Conservation (phyloP, 2,888 invertebrate species). For the Parochlus steinenii region DNA sequence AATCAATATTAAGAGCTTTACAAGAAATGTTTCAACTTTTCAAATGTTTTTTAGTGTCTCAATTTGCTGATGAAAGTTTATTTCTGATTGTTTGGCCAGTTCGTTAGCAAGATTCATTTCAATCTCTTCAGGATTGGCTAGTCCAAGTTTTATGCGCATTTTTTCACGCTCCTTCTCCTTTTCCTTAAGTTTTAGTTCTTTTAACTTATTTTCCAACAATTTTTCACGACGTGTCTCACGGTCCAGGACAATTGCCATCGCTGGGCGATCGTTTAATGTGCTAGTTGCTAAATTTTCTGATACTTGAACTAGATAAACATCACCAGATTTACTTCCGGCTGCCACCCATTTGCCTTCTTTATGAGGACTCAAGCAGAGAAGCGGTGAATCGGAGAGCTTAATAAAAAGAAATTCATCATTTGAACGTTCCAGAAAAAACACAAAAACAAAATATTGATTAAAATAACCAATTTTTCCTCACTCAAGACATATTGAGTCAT, state of each 20-base stretch:
- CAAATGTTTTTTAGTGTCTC: constrained; percentile 3
- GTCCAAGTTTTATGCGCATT: constrained; percentile 3
- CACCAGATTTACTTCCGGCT: constrained; percentile 37
- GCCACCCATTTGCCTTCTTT: constrained; percentile 36
- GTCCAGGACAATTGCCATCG: constrained; percentile 36
- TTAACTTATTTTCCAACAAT: constrained; percentile 41
- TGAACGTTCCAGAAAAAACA: neutral
- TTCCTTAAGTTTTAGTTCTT: constrained; percentile 35
- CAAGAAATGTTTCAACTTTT: too few relatives aligned
- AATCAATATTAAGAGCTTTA: too few relatives aligned
- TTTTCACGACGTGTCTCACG: constrained; percentile 43
- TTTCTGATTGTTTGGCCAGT: constrained; percentile 6
- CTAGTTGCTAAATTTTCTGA: constrained; percentile 34
- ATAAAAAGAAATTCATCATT: constrained; percentile 5
- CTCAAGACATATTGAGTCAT: too few relatives aligned
- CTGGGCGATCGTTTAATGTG: constrained; percentile 37
- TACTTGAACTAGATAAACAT: constrained; percentile 36
- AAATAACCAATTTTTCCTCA: too few relatives aligned
- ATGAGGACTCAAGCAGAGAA: constrained; percentile 35
- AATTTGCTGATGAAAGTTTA: constrained; percentile 7
- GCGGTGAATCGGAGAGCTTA: constrained; percentile 36
- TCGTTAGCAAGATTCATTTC: constrained; percentile 8
- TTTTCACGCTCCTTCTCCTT: constrained; percentile 16
- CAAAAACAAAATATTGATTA: too few relatives aligned
- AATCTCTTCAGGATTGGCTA: constrained; percentile 4